Percentiles rank a stretch among this genome's conserved stretches.
These are phyloP conservation scores for Gnathonemus longibarbis DNA, from an alignment of 2,113 vertebrate genomes.

Conservation along the genomic window DNA sequence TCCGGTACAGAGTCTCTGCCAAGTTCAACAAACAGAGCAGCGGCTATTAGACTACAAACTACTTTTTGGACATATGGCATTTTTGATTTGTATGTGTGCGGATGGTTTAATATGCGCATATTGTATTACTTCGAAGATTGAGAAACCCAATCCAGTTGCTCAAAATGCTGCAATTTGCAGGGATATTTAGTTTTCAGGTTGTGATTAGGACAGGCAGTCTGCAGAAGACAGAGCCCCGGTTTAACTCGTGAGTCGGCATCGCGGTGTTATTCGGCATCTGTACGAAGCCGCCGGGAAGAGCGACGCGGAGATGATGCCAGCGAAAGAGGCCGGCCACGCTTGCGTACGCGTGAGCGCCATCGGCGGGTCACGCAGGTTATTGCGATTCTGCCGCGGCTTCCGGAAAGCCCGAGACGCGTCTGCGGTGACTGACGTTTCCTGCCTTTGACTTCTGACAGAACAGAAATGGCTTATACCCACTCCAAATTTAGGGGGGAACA, in stretches of 20 bases:
- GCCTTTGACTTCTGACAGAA: slow-evolving; percentile 14
- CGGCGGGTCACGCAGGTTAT: not conserved
- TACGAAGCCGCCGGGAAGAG: not conserved
- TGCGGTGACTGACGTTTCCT: slow-evolving; percentile 8
- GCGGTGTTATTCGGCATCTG: not conserved
- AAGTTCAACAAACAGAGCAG: not conserved
- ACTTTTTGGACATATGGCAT: not conserved
- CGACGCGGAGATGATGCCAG: not conserved
- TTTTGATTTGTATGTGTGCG: not conserved
- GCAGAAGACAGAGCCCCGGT: too few relatives aligned
- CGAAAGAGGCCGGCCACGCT: not conserved
- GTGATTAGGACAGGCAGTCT: not conserved
- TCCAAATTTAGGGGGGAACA: not conserved
- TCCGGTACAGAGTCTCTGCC: not conserved
- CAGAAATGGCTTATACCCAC: slow-evolving; percentile 6
- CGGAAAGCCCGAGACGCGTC: not conserved
- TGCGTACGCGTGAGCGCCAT: not conserved
- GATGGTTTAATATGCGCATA: not conserved
- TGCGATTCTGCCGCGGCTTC: not conserved
- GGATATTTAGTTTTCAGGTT: not conserved
- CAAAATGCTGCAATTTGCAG: not conserved
- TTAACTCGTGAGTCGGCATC: not conserved
- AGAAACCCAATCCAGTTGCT: slow-evolving; percentile 2
- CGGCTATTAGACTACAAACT: not conserved
- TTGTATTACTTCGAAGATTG: not conserved